Conservation (phyloP, 2,113 vertebrate genomes). For the Scalopus aquaticus region DNA sequence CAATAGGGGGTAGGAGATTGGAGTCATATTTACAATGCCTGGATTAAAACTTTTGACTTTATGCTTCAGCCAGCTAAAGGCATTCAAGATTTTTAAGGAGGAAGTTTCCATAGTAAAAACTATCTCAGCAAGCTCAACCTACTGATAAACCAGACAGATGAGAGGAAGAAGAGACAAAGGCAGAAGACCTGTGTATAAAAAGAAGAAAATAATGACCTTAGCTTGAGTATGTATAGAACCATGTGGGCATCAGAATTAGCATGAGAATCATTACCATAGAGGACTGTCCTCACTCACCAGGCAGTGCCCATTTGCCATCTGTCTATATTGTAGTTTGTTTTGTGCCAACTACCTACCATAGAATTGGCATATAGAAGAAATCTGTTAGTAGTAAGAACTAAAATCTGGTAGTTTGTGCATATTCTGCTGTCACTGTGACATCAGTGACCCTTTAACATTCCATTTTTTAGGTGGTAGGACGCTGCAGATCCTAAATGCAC, state of each 20-base stretch:
- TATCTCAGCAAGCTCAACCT: neutral
- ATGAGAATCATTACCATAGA: neutral
- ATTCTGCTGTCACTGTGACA: neutral
- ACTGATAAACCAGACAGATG: neutral
- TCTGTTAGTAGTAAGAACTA: neutral
- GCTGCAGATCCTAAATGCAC: constrained; percentile 94
- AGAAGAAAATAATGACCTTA: neutral
- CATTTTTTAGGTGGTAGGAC: constrained; percentile 91
- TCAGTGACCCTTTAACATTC: neutral
- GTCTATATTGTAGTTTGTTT: neutral
- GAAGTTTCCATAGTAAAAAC: neutral
- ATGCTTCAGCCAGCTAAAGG: neutral
- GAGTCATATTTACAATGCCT: neutral
- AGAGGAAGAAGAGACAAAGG: neutral
- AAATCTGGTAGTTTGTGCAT: neutral
- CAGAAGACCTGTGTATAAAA: neutral
- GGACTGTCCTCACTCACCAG: neutral
- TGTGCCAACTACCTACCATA: neutral
- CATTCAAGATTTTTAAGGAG: neutral
- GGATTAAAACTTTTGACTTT: neutral
- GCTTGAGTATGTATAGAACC: neutral
- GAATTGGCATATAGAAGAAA: neutral
- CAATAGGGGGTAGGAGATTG: neutral
- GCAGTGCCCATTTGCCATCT: neutral
- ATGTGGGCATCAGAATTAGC: neutral